Base-by-base conservation (phyloP, 2,113 vertebrate genomes). In the Colistium nudipinnis region DNA sequence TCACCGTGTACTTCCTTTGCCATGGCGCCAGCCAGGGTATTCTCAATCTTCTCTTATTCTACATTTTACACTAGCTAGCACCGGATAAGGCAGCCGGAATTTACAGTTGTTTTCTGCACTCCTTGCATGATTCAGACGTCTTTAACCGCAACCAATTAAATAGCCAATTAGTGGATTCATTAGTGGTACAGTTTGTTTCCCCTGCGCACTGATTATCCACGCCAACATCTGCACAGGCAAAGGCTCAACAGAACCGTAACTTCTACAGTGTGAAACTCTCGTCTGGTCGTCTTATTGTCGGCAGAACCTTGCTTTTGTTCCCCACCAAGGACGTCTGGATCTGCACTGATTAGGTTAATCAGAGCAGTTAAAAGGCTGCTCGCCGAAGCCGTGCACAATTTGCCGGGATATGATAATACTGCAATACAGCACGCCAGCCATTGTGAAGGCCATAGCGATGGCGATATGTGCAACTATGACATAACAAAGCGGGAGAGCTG, bases 251-350 rank as follows among this genome's bases (percentile, higher is more conserved):
- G 39, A 77, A 71, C 52, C 65, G 30, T 64, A 20, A 52, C 36
- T 66, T 62, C 60, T 43, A 36, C 51, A 53, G 16, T 49, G 36
- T 49, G n/a, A 62, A 77, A 63, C 28, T 68, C 57, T 49, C 4
- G 7, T 69, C 41, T 30, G 11, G 13, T 30, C 45, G 43, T 55
- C 41, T 74, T 59, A 51, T 48, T 82, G 63, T 81, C 59, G 60
- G 75, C 52, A 65, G 63, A 78, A 68, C 49, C 47, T 53, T 59
- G 44, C 64, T 64, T 55, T 54, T 11, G 22, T 62, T 39, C 24
- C 35, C 28, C 82, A 57, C 66, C 89, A 89, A 88, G 85, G 86
- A 84, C 77, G 7, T 53, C 80, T 81, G 81, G 75, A 83, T 86
- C 76, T 63, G 22, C 36, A 1, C 74, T 64, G 78, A 87, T 87